phyloP scores from a whole-genome alignment of 2,888 invertebrate species.

The Scaptomyza flava region DNA sequence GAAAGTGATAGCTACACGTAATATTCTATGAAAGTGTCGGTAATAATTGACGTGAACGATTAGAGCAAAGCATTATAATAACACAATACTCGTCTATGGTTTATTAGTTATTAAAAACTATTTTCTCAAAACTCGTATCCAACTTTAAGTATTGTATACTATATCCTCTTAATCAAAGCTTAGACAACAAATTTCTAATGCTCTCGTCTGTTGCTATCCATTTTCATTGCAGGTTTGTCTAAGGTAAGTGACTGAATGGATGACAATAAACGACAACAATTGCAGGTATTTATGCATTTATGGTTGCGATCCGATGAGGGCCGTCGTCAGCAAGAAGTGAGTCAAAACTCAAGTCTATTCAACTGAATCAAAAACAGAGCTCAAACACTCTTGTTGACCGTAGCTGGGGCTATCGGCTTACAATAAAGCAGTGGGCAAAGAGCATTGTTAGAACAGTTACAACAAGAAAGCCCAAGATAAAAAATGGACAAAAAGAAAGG shows the following conservation, averaged over 20 bases:
- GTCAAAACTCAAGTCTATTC: slow-evolving; percentile 13
- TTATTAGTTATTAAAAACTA: too few relatives aligned
- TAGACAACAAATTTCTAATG: not conserved
- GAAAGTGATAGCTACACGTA: too few relatives aligned
- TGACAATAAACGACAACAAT: slow-evolving; percentile 21
- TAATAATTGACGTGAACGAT: too few relatives aligned
- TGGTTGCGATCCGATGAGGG: slow-evolving; percentile 3
- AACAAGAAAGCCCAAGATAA: slow-evolving; percentile 9
- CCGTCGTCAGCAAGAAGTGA: not conserved
- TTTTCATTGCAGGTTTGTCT: slow-evolving; percentile 31
- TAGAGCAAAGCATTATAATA: too few relatives aligned
- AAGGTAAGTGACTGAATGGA: slow-evolving; percentile 51
- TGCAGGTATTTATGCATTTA: slow-evolving; percentile 16
- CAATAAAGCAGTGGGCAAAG: slow-evolving; percentile 13
- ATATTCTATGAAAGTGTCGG: too few relatives aligned
- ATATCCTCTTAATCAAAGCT: not conserved
- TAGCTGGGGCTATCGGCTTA: slow-evolving; percentile 28
- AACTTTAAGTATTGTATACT: too few relatives aligned
- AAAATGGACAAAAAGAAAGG: slow-evolving; percentile 5
- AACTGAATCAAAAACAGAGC: slow-evolving; percentile 3
- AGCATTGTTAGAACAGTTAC: slow-evolving; percentile 6
- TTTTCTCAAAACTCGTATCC: too few relatives aligned
- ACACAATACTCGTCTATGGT: too few relatives aligned
- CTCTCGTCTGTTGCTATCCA: not conserved
- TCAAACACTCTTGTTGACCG: slow-evolving; percentile 16